A percentile compares a stretch with the other conserved stretches of the same genome.
These are phyloP conservation scores for Nymphalis polychloros DNA, from an alignment of 2,888 invertebrate genomes.

Conservation along the genomic window DNA sequence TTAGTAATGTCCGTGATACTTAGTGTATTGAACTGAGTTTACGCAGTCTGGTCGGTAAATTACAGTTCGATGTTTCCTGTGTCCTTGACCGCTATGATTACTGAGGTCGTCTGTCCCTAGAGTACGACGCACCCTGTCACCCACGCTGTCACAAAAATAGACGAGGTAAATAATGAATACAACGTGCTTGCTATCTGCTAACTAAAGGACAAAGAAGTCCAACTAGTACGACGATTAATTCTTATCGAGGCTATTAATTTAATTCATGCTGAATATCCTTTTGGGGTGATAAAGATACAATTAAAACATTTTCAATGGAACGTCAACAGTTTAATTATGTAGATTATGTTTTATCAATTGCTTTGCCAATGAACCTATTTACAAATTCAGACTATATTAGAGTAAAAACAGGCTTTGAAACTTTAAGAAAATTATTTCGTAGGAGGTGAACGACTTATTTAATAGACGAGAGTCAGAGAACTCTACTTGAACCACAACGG, in stretches of 20 bases:
- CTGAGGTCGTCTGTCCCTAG: conserved; percentile 48
- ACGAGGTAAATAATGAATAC: conserved; percentile 63
- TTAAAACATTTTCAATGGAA: not conserved
- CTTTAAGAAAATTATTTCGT: conserved; percentile 26
- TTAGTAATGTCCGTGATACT: conserved; percentile 25
- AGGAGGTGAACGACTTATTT: conserved; percentile 38
- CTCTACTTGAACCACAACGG: conserved; percentile 19
- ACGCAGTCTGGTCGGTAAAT: conserved; percentile 24
- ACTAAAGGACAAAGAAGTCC: conserved; percentile 39
- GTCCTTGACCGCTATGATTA: conserved; percentile 49
- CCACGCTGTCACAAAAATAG: conserved; percentile 72
- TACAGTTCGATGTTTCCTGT: conserved; percentile 37
- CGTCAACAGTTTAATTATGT: conserved; percentile 2
- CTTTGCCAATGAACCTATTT: conserved; percentile 15
- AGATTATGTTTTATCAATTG: conserved; percentile 21
- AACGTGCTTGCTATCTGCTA: conserved; percentile 45
- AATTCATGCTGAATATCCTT: conserved; percentile 3
- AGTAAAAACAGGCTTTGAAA: conserved; percentile 10
- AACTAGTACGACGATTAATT: conserved; percentile 9
- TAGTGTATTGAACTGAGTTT: conserved; percentile 27
- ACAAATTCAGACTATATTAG: conserved; percentile 21
- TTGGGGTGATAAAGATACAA: not conserved
- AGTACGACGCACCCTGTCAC: conserved; percentile 70
- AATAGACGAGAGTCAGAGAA: conserved; percentile 32
- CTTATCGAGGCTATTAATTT: conserved; percentile 9